Evolutionary conservation across 2,797 vertebrate species (phyloP).

Genomic region (Monodelphis domestica): DNA sequence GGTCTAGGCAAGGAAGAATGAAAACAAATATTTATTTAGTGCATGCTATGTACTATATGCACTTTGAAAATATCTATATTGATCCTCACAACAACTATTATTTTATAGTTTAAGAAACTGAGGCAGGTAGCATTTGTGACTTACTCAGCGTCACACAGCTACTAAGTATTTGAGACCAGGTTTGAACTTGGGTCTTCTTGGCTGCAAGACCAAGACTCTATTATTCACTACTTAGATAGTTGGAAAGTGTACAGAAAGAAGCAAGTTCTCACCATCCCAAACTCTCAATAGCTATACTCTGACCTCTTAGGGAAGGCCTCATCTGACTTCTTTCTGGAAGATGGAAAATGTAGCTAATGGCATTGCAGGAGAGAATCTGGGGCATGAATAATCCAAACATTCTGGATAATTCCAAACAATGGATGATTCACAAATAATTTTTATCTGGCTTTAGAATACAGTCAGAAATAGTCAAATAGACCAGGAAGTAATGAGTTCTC

Average conservation of each 20-base stretch:
- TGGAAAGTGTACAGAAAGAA: not conserved
- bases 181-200: not conserved
- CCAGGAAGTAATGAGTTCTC: not conserved
- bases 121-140: not conserved
- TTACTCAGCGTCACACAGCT: not conserved
- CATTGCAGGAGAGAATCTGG: conserved; percentile 12
- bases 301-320: not conserved
- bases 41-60: not conserved
- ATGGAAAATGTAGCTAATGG: conserved; percentile 16
- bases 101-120: not conserved
- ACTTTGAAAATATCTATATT: not conserved
- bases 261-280: not conserved
- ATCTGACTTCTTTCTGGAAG: conserved; percentile 1
- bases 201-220: not conserved
- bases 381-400: not conserved
- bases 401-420: not conserved
- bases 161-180: not conserved
- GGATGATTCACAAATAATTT: conserved; percentile 20
- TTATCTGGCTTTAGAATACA: conserved; percentile 33
- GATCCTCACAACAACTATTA: not conserved
- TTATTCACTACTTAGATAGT: not conserved
- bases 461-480: conserved; percentile 51
- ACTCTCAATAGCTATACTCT: fast-evolving
- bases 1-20: not conserved
- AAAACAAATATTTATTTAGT: not conserved